These are phyloP conservation scores for Athetis lepigone DNA, from an alignment of 2,888 invertebrate genomes.

Conservation along the genomic window DNA sequence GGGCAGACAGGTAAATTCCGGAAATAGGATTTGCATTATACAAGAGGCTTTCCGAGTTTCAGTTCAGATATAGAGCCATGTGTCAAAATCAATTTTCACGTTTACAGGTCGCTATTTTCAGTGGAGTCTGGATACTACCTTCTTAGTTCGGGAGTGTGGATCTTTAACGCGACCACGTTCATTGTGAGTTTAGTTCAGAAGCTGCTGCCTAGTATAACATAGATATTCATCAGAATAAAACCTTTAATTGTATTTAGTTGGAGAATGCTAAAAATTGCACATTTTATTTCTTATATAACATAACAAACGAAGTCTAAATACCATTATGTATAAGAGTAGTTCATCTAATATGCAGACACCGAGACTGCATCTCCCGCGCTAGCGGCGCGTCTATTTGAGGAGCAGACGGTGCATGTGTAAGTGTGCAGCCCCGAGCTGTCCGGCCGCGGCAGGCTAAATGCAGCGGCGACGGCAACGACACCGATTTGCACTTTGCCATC, in stretches of 20 bases:
- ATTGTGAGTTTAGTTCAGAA: no score
- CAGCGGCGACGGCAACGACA: conserved; percentile 83
- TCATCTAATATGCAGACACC: conserved; percentile 4
- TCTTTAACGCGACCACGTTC: not conserved
- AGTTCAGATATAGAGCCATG: conserved; percentile 78
- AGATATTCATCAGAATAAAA: no score
- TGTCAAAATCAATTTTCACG: conserved; percentile 88
- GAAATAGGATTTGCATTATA: conserved; percentile 83
- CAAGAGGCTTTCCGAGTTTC: conserved; percentile 74
- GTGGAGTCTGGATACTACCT: conserved; percentile 73
- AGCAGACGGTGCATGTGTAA: conserved; percentile 69
- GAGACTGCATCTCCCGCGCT: conserved; percentile 61
- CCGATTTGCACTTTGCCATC: conserved; percentile 85
- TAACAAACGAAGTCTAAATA: not conserved
- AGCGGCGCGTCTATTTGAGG: conserved; percentile 78
- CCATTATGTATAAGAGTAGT: not conserved
- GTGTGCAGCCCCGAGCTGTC: conserved; percentile 72
- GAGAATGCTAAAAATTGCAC: no score
- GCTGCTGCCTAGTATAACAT: no score
- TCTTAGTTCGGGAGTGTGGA: conserved; percentile 67
- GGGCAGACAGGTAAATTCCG: conserved; percentile 72
- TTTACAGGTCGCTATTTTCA: conserved; percentile 86
- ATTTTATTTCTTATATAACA: no score
- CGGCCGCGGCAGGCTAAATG: conserved; percentile 80
- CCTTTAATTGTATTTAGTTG: no score